Evolutionary conservation across 2,888 invertebrate species (phyloP), one percentile per base, ranked within the genome.

Genomic region (Aleiodes leptofemur): DNA sequence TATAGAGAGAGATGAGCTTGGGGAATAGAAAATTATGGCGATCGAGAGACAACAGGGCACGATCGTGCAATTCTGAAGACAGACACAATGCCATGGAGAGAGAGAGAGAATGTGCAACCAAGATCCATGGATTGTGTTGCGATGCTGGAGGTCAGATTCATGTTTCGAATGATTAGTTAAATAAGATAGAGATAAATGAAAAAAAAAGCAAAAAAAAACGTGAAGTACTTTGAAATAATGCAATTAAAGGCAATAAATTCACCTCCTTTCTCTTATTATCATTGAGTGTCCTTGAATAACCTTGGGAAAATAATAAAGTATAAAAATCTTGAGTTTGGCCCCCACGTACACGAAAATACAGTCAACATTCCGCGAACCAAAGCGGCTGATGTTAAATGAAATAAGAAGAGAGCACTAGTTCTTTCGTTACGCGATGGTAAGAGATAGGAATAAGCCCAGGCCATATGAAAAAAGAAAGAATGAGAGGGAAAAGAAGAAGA

Each of bases 11-110:
- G 34, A 34, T 6, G 4, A 34, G 34, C 34, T 6, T 34, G 34
- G 34, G 50, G 51, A 73, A 74, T 43, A 80, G 80, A 76, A 79
- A 85, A 85, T 85, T 85, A 85, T 83, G 83, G 83, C 84, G 85
- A 85, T 85, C 85, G 83, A 80, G 78, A 81, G 78, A 81, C 79
- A 81, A 80, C 81, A 72, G 79, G 79, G 79, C 78, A 77, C 79
- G 81, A 80, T 81, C 81, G 80, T 81, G 81, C 79, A 74, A 76
- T 74, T 69, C 73, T 72, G 68, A 76, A 23, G 77, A 78, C 77
- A 74, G 76, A 76, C 79, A 72, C 73, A 74, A 78, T 78, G 68
- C 72, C 76, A 34, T 34, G 77, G 78, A 80, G 23, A 23, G 23
- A 23, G 23, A 23, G 23, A 23, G 23, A 23, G 79, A 11, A 43